Conservation (phyloP, 2,888 invertebrate genomes). For the Trilocha varians region DNA sequence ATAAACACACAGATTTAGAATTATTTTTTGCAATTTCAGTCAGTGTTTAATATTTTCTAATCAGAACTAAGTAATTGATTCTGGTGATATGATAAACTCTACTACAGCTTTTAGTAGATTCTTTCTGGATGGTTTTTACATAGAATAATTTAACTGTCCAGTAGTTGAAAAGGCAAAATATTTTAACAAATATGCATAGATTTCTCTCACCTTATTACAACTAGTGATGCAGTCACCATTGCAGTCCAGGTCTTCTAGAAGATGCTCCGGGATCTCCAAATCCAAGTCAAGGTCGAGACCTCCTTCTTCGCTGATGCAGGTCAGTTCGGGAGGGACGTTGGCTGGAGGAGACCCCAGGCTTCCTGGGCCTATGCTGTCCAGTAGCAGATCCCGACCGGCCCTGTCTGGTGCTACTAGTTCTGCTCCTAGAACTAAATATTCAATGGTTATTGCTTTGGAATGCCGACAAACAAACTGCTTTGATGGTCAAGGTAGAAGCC, state of each 20-base stretch:
- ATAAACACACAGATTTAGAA: constrained; percentile 3
- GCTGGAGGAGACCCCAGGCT: constrained; percentile 62
- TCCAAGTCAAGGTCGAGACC: constrained; percentile 88
- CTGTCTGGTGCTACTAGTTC: constrained; percentile 61
- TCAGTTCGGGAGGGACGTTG: constrained; percentile 79
- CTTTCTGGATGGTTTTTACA: no score
- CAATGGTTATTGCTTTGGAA: no score
- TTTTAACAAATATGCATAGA: no score
- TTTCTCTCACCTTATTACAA: constrained; percentile 79
- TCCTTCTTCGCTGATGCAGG: constrained; percentile 89
- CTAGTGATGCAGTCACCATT: constrained; percentile 88
- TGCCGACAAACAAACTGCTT: no score
- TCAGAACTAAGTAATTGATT: no score
- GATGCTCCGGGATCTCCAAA: constrained; percentile 75
- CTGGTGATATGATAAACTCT: no score
- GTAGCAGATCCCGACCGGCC: constrained; percentile 49
- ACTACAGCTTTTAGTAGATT: no score
- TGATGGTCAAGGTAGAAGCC: no score
- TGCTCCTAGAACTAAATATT: constrained; percentile 56
- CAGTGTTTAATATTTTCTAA: no score
- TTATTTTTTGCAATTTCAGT: background rate
- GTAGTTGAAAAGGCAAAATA: no score
- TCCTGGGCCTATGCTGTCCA: constrained; percentile 59
- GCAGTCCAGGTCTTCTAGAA: constrained; percentile 84
- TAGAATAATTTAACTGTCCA: no score